Evolutionary conservation across 2,113 vertebrate species (phyloP), one percentile per base, ranked within the genome.

Genomic region (Campylorhamphus procurvoides): DNA sequence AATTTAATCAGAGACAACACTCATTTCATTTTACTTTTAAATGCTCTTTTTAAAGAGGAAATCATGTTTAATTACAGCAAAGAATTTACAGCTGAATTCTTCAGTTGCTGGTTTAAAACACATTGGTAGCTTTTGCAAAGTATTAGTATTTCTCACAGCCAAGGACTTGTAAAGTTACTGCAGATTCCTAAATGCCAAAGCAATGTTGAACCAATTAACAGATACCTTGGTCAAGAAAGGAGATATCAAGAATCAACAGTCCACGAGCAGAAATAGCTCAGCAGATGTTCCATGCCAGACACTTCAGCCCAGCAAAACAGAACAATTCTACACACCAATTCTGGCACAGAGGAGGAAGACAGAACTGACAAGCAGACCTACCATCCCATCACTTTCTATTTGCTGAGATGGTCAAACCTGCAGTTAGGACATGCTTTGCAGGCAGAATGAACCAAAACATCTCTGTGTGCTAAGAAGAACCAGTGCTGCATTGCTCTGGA

Each of bases 401-500:
- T 67, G 50, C 35, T 33, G 42, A 53, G 27, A 8, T 10, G 50
- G 18, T 33, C 42, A 68, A 25, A 39, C 5, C 58, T 33, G 78
- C 6, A 2, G 27, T 2, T 16, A 25, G 39, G 79, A 58, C 23
- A 14, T 14, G 25, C 66, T 35, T 5, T 44, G 69, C 50, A 73
- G 20, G 18, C 27, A 56, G 46, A 84, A 40, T 0, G 3, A 18
- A 60, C 12, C 52, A 56, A 31, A 49, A 10, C 7, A 4, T 33
- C 2, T 15, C 16, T n/a, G 1, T 3, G n/a, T 28, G 37, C 64
- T 14, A 29, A 25, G 64, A 59, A 47, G 50, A 58, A 15, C 14
- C 1, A 0, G 14, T 5, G 1, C 15, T 3, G 18, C 40, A 35
- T 29, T 1, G 0, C 29, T 71, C 56, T 11, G 31, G 19, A 49